Evolutionary conservation across 2,888 invertebrate genomes (phyloP), one percentile per base, ranked within the genome.

Genomic region (Limnephilus auricula): DNA sequence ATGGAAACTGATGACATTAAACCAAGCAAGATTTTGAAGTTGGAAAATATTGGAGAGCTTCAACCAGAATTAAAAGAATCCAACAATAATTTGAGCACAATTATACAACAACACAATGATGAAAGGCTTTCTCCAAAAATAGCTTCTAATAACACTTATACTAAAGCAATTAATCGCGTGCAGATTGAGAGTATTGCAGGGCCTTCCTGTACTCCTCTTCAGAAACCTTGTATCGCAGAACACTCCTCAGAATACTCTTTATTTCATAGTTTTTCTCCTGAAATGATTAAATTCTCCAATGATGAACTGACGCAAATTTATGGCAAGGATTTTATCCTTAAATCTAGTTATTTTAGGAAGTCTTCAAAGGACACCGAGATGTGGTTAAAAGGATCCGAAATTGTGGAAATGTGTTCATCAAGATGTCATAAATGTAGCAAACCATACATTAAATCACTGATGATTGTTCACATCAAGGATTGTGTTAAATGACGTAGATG

Each of bases 261-360:
- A 34, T 91, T 32, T 78, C 79, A 91, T 50, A 91, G 89, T 45
- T 31, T 91, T 5, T 79, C 92, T 79, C n/a, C 50, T 9, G 86
- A 91, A 1, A 91, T 89, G 78, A 65, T 92, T n/a, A 90, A 90
- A 31, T 91, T 91, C 34, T 93, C 87, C 83, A 93, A 92, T 79
- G 85, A 91, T n/a, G 90, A 93, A 30, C 93, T 96, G 12, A 95
- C 95, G 94, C 95, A 95, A 93, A 91, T 96, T 12, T 96, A 96
- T 93, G 96, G 96, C 15, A 93, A 95, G 93, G 95, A 95, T 92
- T 95, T 95, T 91, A 94, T 94, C 18, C 87, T 92, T n/a, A 82
- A 84, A 80, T 30, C 89, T 6, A 65, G 88, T n/a, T 31, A 92
- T 90, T 91, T 91, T 40, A 92, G 90, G 50, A 18, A 37, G 10